These are phyloP conservation scores for Scomber colias DNA, from an alignment of 2,113 vertebrate genomes.

Conservation along the genomic window DNA sequence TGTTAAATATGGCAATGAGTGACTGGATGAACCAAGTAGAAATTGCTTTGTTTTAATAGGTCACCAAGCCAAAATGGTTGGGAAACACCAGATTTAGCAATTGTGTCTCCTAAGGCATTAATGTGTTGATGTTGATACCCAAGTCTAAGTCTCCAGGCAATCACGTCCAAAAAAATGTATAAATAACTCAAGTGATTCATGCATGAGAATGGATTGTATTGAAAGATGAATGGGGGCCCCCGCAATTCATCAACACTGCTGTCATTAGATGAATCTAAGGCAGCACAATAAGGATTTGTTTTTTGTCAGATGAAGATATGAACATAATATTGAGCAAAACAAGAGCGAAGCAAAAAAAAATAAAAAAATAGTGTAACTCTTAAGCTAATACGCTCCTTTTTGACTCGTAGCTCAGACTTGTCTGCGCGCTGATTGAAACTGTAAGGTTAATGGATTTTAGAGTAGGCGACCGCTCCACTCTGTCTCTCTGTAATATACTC, in stretches of 20 bases:
- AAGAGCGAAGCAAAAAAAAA: conserved; percentile 33
- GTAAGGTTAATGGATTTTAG: conserved; percentile 84
- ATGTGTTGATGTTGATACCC: no score
- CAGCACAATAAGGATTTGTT: not conserved
- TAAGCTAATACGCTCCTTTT: conserved; percentile 56
- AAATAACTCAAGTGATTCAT: not conserved
- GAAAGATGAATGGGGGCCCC: not conserved
- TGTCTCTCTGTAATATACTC: conserved; percentile 81
- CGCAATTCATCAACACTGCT: not conserved
- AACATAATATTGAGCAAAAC: conserved; percentile 44
- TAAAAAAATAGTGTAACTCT: conserved; percentile 43
- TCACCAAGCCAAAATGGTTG: no score
- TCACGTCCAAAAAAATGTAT: not conserved
- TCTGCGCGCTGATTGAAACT: conserved; percentile 74
- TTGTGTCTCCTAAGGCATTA: no score
- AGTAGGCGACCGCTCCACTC: conserved; percentile 77
- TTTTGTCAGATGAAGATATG: conserved; percentile 30
- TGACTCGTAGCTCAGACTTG: conserved; percentile 68
- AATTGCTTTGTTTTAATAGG: no score
- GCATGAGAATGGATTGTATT: not conserved
- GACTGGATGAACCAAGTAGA: no score
- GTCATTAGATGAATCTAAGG: not conserved
- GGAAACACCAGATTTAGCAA: no score
- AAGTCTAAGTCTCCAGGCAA: no score
- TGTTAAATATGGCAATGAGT: no score